Conservation (phyloP, 2,797 vertebrate species). For the Psittacula echo region DNA sequence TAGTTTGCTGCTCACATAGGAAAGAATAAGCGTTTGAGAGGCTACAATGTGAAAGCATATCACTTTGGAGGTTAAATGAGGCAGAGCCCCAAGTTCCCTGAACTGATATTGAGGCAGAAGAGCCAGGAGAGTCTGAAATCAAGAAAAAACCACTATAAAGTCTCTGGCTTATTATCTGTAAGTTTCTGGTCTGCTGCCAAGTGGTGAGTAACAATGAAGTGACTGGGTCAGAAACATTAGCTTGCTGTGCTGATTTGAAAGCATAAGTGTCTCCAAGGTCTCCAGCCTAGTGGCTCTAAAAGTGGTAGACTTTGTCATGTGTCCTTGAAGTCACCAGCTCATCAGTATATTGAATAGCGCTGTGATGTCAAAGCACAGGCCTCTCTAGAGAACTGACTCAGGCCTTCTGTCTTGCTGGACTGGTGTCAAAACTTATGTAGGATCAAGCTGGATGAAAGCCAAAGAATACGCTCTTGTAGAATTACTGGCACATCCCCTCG, state of each 20-base stretch:
- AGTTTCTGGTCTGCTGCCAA: conserved; percentile 37
- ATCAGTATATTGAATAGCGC: neutral
- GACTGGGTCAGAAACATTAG: conserved; percentile 23
- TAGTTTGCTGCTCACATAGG: neutral
- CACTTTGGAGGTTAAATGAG: neutral
- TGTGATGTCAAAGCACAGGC: conserved; percentile 60
- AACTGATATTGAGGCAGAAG: neutral
- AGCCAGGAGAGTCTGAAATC: neutral
- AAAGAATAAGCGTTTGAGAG: neutral
- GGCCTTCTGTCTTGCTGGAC: conserved; percentile 72
- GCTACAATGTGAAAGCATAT: neutral
- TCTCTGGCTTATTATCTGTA: neutral
- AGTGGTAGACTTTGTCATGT: conserved; percentile 24
- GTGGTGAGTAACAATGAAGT: neutral
- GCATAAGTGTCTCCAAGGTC: conserved; percentile 18
- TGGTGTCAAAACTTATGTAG: conserved; percentile 70
- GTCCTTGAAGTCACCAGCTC: conserved; percentile 44
- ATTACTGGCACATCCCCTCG: conserved; percentile 67
- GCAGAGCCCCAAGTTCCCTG: neutral
- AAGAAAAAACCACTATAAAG: neutral
- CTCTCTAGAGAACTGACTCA: conserved; percentile 64
- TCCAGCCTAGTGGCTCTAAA: conserved; percentile 2
- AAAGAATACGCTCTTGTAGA: conserved; percentile 63
- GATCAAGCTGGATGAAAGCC: conserved; percentile 65
- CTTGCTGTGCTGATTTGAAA: neutral